Percentiles rank a stretch among this genome's conserved stretches.
These are phyloP conservation scores for Bubo blakistoni DNA, from an alignment of 2,113 vertebrate species.

Conservation along the genomic window DNA sequence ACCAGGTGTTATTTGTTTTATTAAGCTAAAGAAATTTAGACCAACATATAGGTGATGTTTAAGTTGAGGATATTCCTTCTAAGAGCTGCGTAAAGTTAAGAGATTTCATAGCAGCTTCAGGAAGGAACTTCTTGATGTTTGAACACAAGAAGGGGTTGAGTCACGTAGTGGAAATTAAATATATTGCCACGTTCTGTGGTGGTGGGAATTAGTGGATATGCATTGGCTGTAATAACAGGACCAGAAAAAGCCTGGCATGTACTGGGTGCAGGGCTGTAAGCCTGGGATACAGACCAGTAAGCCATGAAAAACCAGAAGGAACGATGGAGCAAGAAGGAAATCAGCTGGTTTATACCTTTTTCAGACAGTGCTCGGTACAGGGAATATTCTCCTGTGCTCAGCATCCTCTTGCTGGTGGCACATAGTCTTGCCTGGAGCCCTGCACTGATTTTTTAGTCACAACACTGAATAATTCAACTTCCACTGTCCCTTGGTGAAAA, in stretches of 20 bases:
- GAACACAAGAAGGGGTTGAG: neutral
- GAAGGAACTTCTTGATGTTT: neutral
- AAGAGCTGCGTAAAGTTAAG: neutral
- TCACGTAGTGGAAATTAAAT: neutral
- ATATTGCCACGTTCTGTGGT: neutral
- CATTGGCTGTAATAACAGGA: neutral
- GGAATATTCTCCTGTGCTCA: neutral
- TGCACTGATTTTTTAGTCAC: neutral
- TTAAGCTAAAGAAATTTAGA: neutral
- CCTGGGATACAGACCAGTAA: neutral
- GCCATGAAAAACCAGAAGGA: neutral
- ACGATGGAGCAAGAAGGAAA: neutral
- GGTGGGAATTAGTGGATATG: too few species aligned
- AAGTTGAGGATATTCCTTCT: neutral
- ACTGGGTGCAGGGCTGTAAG: too few species aligned
- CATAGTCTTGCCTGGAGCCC: neutral
- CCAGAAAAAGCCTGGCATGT: neutral
- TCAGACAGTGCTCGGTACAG: neutral
- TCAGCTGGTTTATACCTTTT: fast-evolving
- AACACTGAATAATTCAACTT: neutral
- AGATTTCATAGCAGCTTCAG: neutral
- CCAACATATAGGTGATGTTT: neutral
- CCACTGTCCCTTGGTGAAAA: fast-evolving
- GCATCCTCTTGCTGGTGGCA: neutral
- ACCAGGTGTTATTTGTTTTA: neutral